Percentiles rank a stretch among this genome's conserved stretches.
phyloP scores from a whole-genome alignment of 2,797 vertebrate genomes.

The Hemibagrus guttatus region DNA sequence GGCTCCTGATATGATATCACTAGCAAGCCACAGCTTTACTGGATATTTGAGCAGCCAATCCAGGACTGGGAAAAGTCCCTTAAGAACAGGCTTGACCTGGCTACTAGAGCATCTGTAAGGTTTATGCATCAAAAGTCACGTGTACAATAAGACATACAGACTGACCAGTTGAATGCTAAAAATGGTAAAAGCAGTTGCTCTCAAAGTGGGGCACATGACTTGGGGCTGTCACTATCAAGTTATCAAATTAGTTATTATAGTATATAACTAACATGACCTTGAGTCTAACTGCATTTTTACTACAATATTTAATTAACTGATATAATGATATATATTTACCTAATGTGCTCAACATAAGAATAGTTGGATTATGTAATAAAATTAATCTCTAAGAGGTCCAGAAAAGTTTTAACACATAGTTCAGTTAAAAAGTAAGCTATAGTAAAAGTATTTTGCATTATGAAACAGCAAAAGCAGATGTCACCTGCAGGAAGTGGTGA shows the following conservation, averaged over 20 bases:
- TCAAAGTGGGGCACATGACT: not conserved
- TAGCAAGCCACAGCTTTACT: slow-evolving; percentile 78
- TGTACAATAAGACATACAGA: not conserved
- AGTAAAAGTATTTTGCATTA: not conserved
- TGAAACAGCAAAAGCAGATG: not conserved
- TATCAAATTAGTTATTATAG: not conserved
- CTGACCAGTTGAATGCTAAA: not conserved
- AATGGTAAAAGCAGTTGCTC: not conserved
- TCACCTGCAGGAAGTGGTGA: slow-evolving; percentile 30
- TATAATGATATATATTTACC: not conserved
- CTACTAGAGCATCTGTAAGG: slow-evolving; percentile 75
- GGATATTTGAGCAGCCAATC: slow-evolving; percentile 83
- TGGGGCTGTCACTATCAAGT: not conserved
- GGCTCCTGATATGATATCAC: slow-evolving; percentile 81
- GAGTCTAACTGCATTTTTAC: not conserved
- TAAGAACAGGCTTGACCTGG: slow-evolving; percentile 68
- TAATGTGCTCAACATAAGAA: not conserved
- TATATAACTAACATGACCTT: not conserved
- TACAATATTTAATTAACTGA: not conserved
- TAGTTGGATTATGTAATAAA: not conserved
- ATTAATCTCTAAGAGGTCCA: not conserved
- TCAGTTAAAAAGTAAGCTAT: not conserved
- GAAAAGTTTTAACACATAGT: not conserved
- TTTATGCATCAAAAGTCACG: slow-evolving; percentile 4
- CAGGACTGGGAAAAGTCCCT: slow-evolving; percentile 74